Conservation (phyloP, 1,140 invertebrate genomes). For the Chymomyza costata region DNA sequence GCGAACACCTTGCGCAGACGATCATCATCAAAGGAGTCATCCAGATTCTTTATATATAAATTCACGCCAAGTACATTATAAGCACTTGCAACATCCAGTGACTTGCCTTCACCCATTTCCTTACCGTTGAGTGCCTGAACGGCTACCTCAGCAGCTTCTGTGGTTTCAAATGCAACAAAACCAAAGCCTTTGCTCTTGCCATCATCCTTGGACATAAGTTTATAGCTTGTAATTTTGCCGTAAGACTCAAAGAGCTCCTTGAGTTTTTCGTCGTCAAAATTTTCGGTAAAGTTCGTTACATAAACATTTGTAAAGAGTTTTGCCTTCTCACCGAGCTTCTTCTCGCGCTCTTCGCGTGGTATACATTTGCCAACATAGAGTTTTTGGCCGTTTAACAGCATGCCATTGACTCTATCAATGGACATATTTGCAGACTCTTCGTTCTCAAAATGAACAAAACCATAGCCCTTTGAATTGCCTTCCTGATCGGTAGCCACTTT, state of each 20-base stretch:
- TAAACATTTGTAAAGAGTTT: slow-evolving; percentile 99
- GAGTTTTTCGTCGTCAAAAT: slow-evolving; percentile 93
- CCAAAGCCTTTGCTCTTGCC: slow-evolving; percentile 97
- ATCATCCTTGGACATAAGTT: slow-evolving; percentile 92
- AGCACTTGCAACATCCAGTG: slow-evolving; percentile 94
- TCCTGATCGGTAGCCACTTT: slow-evolving; percentile 98
- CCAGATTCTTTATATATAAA: slow-evolving; percentile 97
- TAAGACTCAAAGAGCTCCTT: slow-evolving; percentile 94
- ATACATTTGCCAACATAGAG: slow-evolving; percentile 98
- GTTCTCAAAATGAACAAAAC: slow-evolving; percentile 99
- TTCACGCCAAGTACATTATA: slow-evolving; percentile 98
- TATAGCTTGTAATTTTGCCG: slow-evolving; percentile 94
- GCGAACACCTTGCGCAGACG: slow-evolving; percentile 94
- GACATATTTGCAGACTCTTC: slow-evolving; percentile 98
- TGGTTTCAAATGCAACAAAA: slow-evolving; percentile 98
- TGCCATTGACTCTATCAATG: slow-evolving; percentile 96
- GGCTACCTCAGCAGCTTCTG: slow-evolving; percentile 94
- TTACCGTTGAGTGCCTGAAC: slow-evolving; percentile 92
- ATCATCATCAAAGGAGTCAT: slow-evolving; percentile 97
- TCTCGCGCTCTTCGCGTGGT: slow-evolving; percentile 96
- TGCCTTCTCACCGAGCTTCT: slow-evolving; percentile 96
- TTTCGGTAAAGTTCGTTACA: slow-evolving; percentile 98
- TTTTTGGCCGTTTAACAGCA: slow-evolving; percentile 83
- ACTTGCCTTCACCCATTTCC: slow-evolving; percentile 87
- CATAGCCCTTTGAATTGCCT: slow-evolving; percentile 96